Evolutionary conservation across 2,888 invertebrate species (phyloP), one percentile per base, ranked within the genome.

Genomic region (Agrotis clavis): DNA sequence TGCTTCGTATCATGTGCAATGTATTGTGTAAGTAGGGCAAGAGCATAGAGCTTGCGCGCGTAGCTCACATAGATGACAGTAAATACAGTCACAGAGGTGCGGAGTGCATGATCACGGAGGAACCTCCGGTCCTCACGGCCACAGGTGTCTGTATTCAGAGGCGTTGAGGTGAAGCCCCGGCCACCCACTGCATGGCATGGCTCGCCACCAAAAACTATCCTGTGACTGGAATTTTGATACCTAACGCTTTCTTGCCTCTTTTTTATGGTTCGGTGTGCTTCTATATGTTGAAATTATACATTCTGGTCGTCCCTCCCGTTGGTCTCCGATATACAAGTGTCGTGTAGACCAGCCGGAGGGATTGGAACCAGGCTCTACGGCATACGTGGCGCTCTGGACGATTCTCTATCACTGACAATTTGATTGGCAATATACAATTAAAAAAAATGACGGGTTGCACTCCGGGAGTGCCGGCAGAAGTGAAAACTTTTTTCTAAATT

Each of bases 221-320:
- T 95, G 95, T 95, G 95, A 95, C 95, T 95, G 94, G 93, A 92
- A 92, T 94, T 95, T 95, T 92, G 91, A 93, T 92, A 94, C 94
- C 94, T 94, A 92, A 90, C 90, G 95, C 94, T 95, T 94, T 93
- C 90, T 92, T 91, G 93, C 94, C 93, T 94, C 88, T 92, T 93
- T 91, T 93, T 91, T 92, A 94, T 94, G 95, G 94, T 94, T 96
- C 94, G 92, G 94, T 96, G 96, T 96, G 95, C 95, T 95, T 94
- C 84, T 89, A 90, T 90, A 90, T 93, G 92, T 93, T 91, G 84
- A 89, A 84, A 86, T 84, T 87, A 83, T 82, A 83, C 71, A 81
- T 75, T 71, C 71, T 71, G 80, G 66, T 74, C 74, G 51, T 64
- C 74, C 75, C 78, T 66, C 70, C 74, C 59, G 77, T 65, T 74